These are phyloP conservation scores for Torymus aiolomorphi DNA, from an alignment of 2,888 invertebrate genomes.

Conservation along the genomic window DNA sequence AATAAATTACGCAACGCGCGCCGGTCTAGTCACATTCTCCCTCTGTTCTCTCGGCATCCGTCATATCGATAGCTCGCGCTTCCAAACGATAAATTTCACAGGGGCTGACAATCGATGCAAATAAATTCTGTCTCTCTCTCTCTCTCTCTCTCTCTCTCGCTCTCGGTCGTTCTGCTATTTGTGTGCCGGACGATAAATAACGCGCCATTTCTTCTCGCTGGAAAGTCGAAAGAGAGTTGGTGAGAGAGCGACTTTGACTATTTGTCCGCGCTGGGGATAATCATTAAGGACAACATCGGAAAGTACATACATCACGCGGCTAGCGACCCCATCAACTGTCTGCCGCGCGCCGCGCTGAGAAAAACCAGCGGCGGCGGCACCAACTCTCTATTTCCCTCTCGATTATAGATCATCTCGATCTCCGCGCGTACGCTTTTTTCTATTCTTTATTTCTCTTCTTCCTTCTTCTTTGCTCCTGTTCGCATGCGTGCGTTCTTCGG, in stretches of 20 bases:
- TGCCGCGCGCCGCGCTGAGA: constrained; percentile 28
- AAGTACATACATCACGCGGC: constrained; percentile 59
- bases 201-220: constrained; percentile 9
- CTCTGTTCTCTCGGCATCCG: too few species aligned
- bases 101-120: background rate
- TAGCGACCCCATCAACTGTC: constrained; percentile 61
- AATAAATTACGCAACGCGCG: too few species aligned
- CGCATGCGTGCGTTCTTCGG: constrained; percentile 37
- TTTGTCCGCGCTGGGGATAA: constrained; percentile 54
- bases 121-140: too few species aligned
- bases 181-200: constrained; percentile 14
- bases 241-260: background rate
- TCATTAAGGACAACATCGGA: constrained; percentile 62
- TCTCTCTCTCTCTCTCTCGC: background rate
- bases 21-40: too few species aligned
- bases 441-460: background rate
- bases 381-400: constrained; percentile 39
- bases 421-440: background rate
- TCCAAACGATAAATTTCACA: background rate
- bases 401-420: constrained; percentile 39
- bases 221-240: background rate
- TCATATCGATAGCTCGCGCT: too few species aligned
- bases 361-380: too few species aligned
- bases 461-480: constrained; percentile 1
- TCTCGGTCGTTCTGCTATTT: background rate